Base-by-base conservation (phyloP, 1,140 invertebrate genomes). In the roundworm (Caenorhabditis elegans) region DNA sequence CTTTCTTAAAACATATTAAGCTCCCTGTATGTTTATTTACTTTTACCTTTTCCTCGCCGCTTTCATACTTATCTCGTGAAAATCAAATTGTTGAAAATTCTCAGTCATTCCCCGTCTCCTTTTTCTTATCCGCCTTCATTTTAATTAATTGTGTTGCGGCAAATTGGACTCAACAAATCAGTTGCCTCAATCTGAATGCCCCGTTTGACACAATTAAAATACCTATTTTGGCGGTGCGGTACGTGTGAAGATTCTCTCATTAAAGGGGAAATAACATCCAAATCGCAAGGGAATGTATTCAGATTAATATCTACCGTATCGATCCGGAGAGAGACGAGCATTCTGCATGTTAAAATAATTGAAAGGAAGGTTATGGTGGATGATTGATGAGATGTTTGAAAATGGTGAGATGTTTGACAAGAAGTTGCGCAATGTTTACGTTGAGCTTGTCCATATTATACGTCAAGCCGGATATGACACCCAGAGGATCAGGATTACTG, bases 121-220 rank as follows among this genome's bases (percentile, higher is more conserved):
- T 19, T 49, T 19, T n/a, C 47, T n/a, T 15, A 49, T 49, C n/a
- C 47, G 17, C 53, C 22, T 53, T 13, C 26, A 60, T 60, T 60
- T 60, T 60, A 60, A 60, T 60, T 60, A 60, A 60, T 60, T 60
- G 53, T 60, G 53, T 60, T 60, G 53, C 53, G 53, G 53, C 53
- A 60, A 60, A 60, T 60, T 60, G 53, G 53, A 60, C 53, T 10
- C 53, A 3, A 17, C 53, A 15, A n/a, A 60, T 60, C 53, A 31
- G 34, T 22, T 60, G 11, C 28, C 28, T 31, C 53, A 51, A 51
- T 60, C 53, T 31, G n/a, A n/a, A n/a, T n/a, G n/a, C n/a, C 34
- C 28, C 53, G 53, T 60, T 60, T 60, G 53, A 60, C 53, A 60
- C 53, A 60, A 60, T 60, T 60, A 60, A 60, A 60, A 60, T 60